Base-by-base conservation (phyloP, 2,113 vertebrate genomes). In the Ammodytes dubius region DNA sequence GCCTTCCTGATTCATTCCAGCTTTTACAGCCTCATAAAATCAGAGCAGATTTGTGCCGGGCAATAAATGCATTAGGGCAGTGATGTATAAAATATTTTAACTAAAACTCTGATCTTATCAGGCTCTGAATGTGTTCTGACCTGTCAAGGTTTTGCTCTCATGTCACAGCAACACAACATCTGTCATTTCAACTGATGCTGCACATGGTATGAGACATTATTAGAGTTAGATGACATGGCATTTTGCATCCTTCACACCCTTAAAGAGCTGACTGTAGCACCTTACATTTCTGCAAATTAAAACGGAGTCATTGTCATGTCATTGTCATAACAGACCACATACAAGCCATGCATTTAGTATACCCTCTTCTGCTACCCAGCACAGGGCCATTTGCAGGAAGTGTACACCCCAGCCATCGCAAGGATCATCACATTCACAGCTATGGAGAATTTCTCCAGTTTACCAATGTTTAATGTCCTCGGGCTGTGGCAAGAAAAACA, bases 21-120 rank as follows among this genome's bases (percentile, higher is more conserved):
- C 42, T 59, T 68, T 81, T 74, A 77, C 52, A 73, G 59, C 46
- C 39, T 66, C 65, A 66, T 77, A 54, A 86, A 82, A 61, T n/a
- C 73, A 66, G 15, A 73, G 6, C 42, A 59, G 46, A 74, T 77
- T 67, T 71, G 56, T 40, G n/a, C 3, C 7, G 12, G 52, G 57
- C 64, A 74, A 75, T 70, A 71, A 71, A 85, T 40, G 69, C 59
- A 57, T 74, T 52, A 65, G 10, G 42, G 63, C 37, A 58, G 50
- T 35, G 47, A 69, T 63, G 27, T 40, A 57, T 15, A 39, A 74
- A 47, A 68, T 66, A 81, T 71, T 70, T 69, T 7, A 49, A 13
- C 42, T 59, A 17, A 37, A 45, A 15, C 60, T 35, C 5, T 45
- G 17, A 73, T 67, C 17, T 63, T 72, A 37, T 43, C 3, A 45